phyloP scores from a whole-genome alignment of 2,888 invertebrate genomes.

The Watsonalla cultraria region DNA sequence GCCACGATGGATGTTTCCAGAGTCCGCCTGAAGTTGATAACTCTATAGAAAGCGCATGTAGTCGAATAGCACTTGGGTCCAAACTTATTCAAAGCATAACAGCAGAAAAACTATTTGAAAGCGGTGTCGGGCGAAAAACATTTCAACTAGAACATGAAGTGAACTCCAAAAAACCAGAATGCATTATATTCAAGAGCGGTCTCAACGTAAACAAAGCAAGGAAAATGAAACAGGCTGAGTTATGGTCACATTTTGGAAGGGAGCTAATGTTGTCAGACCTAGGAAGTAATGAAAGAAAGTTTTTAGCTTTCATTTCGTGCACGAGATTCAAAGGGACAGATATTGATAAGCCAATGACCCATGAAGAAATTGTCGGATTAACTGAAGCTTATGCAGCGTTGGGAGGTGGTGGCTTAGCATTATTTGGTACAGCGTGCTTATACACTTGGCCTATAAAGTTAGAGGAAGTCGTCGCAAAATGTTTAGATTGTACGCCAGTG shows the following conservation, averaged over 20 bases:
- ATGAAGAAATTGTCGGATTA: slow-evolving; percentile 83
- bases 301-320: slow-evolving; percentile 92
- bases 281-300: slow-evolving; percentile 86
- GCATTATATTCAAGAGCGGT: slow-evolving; percentile 85
- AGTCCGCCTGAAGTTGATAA: slow-evolving; percentile 80
- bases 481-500: slow-evolving; percentile 77
- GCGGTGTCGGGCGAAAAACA: slow-evolving; percentile 87
- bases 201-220: slow-evolving; percentile 84
- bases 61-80: slow-evolving; percentile 86
- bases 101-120: slow-evolving; percentile 91
- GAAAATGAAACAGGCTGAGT: slow-evolving; percentile 84
- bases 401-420: slow-evolving; percentile 93
- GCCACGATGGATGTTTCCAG: slow-evolving; percentile 89
- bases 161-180: slow-evolving; percentile 78
- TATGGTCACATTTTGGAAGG: slow-evolving; percentile 92
- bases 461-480: slow-evolving; percentile 80
- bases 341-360: slow-evolving; percentile 80
- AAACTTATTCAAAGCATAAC: slow-evolving; percentile 91
- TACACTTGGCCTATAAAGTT: slow-evolving; percentile 92
- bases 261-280: slow-evolving; percentile 87
- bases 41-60: slow-evolving; percentile 84
- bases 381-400: slow-evolving; percentile 92
- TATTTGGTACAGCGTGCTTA: slow-evolving; percentile 93
- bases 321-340: slow-evolving; percentile 86
- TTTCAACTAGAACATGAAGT: slow-evolving; percentile 87